A percentile compares a stretch with the other conserved stretches of the same genome.
phyloP scores from a whole-genome alignment of 1,140 invertebrate species.

The Drosophila biarmipes region DNA sequence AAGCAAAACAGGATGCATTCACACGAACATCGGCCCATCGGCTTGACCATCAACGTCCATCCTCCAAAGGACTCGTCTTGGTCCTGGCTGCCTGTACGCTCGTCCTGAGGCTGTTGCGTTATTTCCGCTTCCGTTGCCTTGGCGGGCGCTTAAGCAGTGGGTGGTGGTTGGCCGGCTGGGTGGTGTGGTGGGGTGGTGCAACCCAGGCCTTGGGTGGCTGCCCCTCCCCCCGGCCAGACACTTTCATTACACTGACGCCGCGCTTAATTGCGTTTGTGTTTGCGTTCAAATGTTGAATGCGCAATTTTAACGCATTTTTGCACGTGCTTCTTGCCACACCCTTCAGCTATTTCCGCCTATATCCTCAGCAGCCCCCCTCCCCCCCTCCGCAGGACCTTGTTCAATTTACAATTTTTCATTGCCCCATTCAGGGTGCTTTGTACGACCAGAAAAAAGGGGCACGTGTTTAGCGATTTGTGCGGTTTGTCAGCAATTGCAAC shows the following conservation, averaged over 20 bases:
- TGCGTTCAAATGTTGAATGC: slow-evolving; percentile 67
- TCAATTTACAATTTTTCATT: slow-evolving; percentile 78
- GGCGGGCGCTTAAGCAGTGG: slow-evolving; percentile 51
- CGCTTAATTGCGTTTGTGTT: slow-evolving; percentile 82
- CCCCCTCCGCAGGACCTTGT: slow-evolving; percentile 10
- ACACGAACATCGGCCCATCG: slow-evolving; percentile 53
- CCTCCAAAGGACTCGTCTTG: slow-evolving; percentile 21
- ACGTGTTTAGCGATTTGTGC: slow-evolving; percentile 78
- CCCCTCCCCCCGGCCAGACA: slow-evolving; percentile 31
- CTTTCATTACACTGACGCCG: slow-evolving; percentile 71
- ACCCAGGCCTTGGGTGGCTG: background rate
- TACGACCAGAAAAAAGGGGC: slow-evolving; percentile 36
- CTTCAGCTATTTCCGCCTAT: slow-evolving; percentile 5
- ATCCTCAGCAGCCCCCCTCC: background rate
- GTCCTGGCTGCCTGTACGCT: slow-evolving; percentile 4
- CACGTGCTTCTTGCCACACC: slow-evolving; percentile 61
- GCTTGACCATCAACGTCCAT: slow-evolving; percentile 50
- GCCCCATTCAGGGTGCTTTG: slow-evolving; percentile 53
- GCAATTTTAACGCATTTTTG: slow-evolving; percentile 77
- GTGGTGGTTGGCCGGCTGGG: slow-evolving; percentile 2
- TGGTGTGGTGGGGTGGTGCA: slow-evolving; percentile 17
- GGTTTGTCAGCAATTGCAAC: slow-evolving; percentile 68
- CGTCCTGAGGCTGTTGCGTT: slow-evolving; percentile 63
- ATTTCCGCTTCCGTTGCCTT: slow-evolving; percentile 72
- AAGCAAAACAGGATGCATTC: slow-evolving; percentile 44